Conservation (phyloP, 2,888 invertebrate species). For the Andrena trimmerana region DNA sequence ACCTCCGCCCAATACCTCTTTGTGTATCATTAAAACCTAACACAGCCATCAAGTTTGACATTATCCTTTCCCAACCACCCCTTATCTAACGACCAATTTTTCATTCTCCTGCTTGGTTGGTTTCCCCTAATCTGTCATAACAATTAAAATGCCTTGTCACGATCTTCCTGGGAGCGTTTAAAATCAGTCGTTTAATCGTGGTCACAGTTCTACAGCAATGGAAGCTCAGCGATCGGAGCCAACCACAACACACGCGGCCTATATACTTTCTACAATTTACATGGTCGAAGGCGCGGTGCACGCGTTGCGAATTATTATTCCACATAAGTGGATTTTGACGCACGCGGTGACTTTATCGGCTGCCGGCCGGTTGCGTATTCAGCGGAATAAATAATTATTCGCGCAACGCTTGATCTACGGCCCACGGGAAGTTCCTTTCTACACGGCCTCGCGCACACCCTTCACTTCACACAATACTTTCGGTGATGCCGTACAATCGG, state of each 20-base stretch:
- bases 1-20: no score
- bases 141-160: no score
- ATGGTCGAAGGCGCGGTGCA: background rate
- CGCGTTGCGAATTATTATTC: slow-evolving; percentile 30
- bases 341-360: slow-evolving; percentile 34
- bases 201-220: background rate
- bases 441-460: slow-evolving; percentile 70
- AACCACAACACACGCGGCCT: background rate
- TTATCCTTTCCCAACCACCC: no score
- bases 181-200: background rate
- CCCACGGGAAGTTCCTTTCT: slow-evolving; percentile 77
- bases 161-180: no score
- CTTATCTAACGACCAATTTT: no score
- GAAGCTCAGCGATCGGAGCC: background rate
- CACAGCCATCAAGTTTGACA: no score
- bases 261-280: background rate
- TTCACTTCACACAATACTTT: slow-evolving; percentile 76
- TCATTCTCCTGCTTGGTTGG: no score
- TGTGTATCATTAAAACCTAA: no score
- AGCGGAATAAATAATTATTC: slow-evolving; percentile 75
- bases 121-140: no score
- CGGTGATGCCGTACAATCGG: slow-evolving; percentile 53
- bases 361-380: slow-evolving; percentile 57
- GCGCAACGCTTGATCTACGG: slow-evolving; percentile 74
- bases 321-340: slow-evolving; percentile 34